Evolutionary conservation across 2,888 invertebrate species (phyloP).

Genomic region (Chrysolina oricalcia): DNA sequence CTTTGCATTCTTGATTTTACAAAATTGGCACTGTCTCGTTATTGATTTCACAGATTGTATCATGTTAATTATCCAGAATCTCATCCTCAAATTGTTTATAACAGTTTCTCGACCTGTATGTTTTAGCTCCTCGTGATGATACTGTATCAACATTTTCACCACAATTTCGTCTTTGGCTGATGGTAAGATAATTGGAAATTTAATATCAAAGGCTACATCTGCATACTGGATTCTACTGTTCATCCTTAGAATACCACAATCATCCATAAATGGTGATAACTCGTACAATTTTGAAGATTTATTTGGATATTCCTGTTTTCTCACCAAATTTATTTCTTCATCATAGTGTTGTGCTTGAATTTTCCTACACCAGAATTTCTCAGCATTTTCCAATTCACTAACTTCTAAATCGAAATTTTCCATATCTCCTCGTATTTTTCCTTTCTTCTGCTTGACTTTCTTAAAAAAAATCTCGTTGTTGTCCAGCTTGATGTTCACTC

Average conservation of each 20-base stretch:
- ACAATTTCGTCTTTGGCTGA: too few relatives aligned
- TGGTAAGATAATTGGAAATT: background rate
- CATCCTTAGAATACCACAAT: slow-evolving; percentile 16
- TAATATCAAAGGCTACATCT: background rate
- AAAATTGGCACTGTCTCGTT: too few relatives aligned
- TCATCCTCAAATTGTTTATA: background rate
- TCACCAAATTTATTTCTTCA: background rate
- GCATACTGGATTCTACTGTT: background rate
- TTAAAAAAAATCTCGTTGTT: background rate
- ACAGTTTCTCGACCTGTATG: background rate
- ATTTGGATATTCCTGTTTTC: background rate
- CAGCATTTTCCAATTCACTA: background rate
- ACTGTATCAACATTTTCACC: background rate
- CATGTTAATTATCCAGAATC: background rate
- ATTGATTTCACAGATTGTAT: slow-evolving; percentile 2
- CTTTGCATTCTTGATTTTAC: background rate
- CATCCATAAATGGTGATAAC: too few relatives aligned
- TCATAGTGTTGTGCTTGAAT: slow-evolving; percentile 8
- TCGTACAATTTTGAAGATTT: background rate
- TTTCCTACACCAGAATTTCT: slow-evolving; percentile 2
- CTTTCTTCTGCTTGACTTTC: background rate
- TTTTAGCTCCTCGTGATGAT: background rate
- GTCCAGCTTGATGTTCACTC: too few relatives aligned
- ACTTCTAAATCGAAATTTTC: too few relatives aligned
- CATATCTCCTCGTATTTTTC: too few relatives aligned